A percentile compares a stretch with the other conserved stretches of the same genome.
phyloP scores from a whole-genome alignment of 2,113 vertebrate genomes.

The Ranitomeya variabilis region DNA sequence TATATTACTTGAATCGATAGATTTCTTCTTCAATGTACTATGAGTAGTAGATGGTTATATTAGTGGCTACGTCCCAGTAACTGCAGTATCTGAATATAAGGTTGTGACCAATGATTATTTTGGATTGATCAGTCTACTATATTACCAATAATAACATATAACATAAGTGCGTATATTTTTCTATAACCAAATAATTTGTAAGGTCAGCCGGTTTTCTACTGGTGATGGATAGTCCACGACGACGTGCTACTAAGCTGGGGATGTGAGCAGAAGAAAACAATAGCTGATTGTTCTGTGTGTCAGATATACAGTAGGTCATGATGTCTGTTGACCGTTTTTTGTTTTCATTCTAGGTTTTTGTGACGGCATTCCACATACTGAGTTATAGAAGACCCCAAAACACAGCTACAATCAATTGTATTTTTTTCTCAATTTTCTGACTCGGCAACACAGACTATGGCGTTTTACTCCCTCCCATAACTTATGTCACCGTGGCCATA shows the following conservation, averaged over 20 bases:
- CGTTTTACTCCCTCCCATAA: not conserved
- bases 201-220: not conserved
- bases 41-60: not conserved
- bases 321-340: not conserved
- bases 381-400: constrained; percentile 38
- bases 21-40: not conserved
- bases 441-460: not conserved
- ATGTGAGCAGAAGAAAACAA: not conserved
- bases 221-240: not conserved
- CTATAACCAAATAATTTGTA: not conserved
- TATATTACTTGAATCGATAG: constrained; percentile 3
- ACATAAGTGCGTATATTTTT: not conserved
- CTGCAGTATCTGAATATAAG: not conserved
- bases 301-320: not conserved
- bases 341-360: constrained; percentile 37
- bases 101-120: not conserved
- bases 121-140: not conserved
- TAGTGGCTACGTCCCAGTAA: not conserved
- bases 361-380: constrained; percentile 32
- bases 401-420: not conserved
- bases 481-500: not conserved
- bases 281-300: not conserved
- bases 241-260: not conserved
- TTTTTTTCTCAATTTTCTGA: not conserved
- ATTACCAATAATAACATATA: not conserved